A percentile compares a stretch with the other conserved stretches of the same genome.
Conservation (phyloP, 2,113 vertebrate genomes). For the Phylloscopus trochiloides region DNA sequence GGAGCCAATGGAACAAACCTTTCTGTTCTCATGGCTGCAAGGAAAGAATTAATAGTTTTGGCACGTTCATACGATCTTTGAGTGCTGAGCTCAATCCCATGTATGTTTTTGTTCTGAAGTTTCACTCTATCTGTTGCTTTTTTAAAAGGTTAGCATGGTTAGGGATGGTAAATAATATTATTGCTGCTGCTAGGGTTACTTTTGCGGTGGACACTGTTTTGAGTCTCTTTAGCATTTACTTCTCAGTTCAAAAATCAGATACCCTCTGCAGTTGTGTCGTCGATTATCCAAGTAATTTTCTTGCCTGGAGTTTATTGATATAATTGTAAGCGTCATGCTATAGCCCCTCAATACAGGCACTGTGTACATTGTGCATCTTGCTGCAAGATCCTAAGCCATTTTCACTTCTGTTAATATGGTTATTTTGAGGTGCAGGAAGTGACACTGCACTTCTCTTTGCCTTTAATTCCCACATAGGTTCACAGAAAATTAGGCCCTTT, state of each 20-base stretch:
- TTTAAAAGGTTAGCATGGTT: background rate
- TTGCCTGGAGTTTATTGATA: background rate
- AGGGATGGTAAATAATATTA: background rate
- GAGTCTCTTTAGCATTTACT: background rate
- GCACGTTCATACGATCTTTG: background rate
- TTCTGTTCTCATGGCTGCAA: background rate
- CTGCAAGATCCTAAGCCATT: background rate
- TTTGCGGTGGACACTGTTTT: background rate
- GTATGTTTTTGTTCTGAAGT: background rate
- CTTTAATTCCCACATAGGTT: background rate
- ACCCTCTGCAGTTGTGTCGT: background rate
- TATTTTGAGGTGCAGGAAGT: background rate
- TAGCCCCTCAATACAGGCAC: background rate
- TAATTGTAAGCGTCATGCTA: background rate
- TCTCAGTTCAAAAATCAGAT: background rate
- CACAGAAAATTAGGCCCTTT: background rate
- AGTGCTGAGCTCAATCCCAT: background rate
- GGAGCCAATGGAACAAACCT: slow-evolving; percentile 34
- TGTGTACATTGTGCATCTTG: background rate
- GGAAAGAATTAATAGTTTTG: slow-evolving; percentile 7
- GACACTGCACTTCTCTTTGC: background rate
- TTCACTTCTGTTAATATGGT: background rate
- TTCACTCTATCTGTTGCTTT: background rate
- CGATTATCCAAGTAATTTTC: background rate
- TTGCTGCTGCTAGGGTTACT: background rate